Base-by-base conservation (phyloP, 1,140 invertebrate species). In the Piezodorus guildinii region DNA sequence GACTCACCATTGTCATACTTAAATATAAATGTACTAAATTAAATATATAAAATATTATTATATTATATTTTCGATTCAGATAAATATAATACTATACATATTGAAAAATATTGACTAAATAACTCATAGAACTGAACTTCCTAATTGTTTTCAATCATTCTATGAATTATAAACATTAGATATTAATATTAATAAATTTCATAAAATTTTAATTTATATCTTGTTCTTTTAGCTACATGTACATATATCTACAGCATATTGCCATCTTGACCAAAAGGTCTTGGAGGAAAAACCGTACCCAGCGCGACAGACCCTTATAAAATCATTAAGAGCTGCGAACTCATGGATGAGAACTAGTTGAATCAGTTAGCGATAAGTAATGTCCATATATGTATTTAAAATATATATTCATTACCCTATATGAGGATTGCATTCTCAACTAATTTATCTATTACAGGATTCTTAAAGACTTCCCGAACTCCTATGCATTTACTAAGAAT, bases 401-500 rank as follows among this genome's bases (percentile, higher is more conserved):
- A 10, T 39, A 10, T 12, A 12, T 39, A 10, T 6, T 1, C 34
- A 10, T 39, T 39, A 6, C 3, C 30, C 30, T 30, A n/a, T 30
- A 30, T 30, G 6, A 39, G 12, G 12, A 39, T 39, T 10, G 12
- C 34, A 52, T n/a, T 4, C 8, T n/a, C 23, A 52, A n/a, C 2
- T 16, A 4, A 15, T 52, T 52, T 19, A 27, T 16, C 58, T 67
- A 30, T 78, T 77, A 16, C 72, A 85, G 83, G 71, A 79, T 96
- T 59, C 78, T 96, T 45, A 86, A 86, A 16, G 81, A 86, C 52
- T 78, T 90, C 62, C 92, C 92, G 3, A 95, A 95, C 70, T 91
- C 91, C 0, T 95, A 96, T 70, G 91, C 91, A 0, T 95, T 90
- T 70, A 95, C 91, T 0, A 96, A 96, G 77, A 88, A 90, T 1